Conservation (phyloP, 2,888 invertebrate genomes). For the Hydroisotoma schaefferi region DNA sequence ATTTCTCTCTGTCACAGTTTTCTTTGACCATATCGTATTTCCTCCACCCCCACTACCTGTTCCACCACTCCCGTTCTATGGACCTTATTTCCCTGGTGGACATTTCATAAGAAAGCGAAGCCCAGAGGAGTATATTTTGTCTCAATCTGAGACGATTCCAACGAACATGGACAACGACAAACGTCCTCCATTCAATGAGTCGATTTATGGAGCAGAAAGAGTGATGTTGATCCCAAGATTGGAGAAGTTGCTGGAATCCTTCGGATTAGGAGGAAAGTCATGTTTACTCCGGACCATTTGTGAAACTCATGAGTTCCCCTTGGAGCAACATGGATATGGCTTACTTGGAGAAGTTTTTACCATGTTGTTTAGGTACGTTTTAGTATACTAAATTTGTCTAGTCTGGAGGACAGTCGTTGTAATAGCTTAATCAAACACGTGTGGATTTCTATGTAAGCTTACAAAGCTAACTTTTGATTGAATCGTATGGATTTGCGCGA, state of each 20-base stretch:
- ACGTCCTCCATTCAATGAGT: conserved; percentile 16
- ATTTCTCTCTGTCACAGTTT: conserved; percentile 16
- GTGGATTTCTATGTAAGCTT: not conserved
- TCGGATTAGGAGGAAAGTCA: conserved; percentile 31
- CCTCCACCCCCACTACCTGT: conserved; percentile 12
- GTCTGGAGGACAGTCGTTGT: not conserved
- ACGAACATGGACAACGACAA: not conserved
- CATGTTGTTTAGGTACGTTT: conserved; percentile 36
- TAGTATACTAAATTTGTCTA: conserved; percentile 5
- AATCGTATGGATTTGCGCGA: too few relatives aligned
- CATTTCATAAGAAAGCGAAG: conserved; percentile 19
- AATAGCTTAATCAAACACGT: conserved; percentile 12
- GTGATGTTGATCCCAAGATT: conserved; percentile 29
- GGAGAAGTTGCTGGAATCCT: conserved; percentile 26
- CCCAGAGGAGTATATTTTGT: conserved; percentile 3
- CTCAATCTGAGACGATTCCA: not conserved
- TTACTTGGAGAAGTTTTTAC: conserved; percentile 29
- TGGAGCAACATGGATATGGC: conserved; percentile 27
- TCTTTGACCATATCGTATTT: conserved; percentile 33
- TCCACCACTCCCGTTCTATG: conserved; percentile 11
- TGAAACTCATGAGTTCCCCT: conserved; percentile 33
- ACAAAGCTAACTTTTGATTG: too few relatives aligned
- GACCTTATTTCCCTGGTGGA: conserved; percentile 3
- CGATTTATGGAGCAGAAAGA: conserved; percentile 28
- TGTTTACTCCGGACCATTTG: conserved; percentile 34